A percentile compares a stretch with the other conserved stretches of the same genome.
Evolutionary conservation across 2,888 invertebrate genomes (phyloP).

Genomic region (Conus canariensis): DNA sequence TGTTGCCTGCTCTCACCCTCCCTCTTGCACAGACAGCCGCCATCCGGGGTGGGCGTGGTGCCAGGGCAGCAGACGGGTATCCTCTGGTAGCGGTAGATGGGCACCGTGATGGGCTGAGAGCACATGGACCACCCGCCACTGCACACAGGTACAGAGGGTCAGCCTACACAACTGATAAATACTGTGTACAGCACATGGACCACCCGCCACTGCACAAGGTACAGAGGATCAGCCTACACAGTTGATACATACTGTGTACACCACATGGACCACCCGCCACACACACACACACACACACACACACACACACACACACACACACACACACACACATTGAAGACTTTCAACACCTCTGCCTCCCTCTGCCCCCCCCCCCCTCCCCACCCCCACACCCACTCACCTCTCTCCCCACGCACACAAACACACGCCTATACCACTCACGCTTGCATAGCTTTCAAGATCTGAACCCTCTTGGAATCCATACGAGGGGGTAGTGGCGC

Average conservation of each 20-base stretch:
- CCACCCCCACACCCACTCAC: background rate
- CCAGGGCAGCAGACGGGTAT: constrained; percentile 36
- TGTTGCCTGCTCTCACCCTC: background rate
- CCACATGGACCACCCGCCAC: background rate
- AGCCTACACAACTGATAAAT: too few relatives aligned
- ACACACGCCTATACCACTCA: background rate
- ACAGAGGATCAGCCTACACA: too few relatives aligned
- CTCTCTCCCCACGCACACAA: background rate
- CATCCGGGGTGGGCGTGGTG: background rate
- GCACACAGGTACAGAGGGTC: background rate
- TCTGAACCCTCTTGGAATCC: background rate
- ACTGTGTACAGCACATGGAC: too few relatives aligned
- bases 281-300: constrained; percentile 6
- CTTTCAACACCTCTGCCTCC: too few relatives aligned
- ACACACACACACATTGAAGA: background rate
- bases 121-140: constrained; percentile 36
- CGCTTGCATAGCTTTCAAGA: constrained; percentile 35
- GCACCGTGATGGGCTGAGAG: constrained; percentile 25
- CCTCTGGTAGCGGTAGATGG: constrained; percentile 34
- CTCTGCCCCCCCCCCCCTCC: background rate
- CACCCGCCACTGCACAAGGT: too few relatives aligned
- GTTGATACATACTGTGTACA: background rate
- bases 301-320: background rate
- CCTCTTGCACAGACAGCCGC: constrained; percentile 10
- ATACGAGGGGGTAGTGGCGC: constrained; percentile 36